Base-by-base conservation (phyloP, 2,888 invertebrate species). In the Argyra leucocephala region DNA sequence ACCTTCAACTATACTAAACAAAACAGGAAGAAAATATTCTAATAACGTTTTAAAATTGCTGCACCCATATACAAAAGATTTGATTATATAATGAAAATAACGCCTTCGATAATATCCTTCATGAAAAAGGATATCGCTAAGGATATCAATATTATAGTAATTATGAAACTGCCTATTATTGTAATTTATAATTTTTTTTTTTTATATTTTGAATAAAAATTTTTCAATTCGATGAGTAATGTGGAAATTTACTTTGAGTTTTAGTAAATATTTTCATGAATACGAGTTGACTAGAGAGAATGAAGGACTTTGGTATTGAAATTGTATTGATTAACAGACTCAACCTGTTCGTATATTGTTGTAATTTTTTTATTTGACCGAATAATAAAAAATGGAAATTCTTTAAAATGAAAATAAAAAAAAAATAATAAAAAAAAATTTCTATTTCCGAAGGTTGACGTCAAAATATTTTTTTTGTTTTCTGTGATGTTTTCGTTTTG, bases 401-500 rank as follows among this genome's bases (percentile, higher is more conserved):
- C n/a, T n/a, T n/a, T n/a, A n/a, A n/a, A n/a, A n/a, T n/a, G n/a
- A n/a, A n/a, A n/a, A n/a, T n/a, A n/a, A n/a, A n/a, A 31, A 31
- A 26, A 26, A 37, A 48, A 48, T 48, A 48, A 37, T 5, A 15
- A 15, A 12, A 15, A 15, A 12, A 15, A 48, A 48, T 18, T 48
- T 48, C 48, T 48, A 48, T 48, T 48, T 48, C 48, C 48, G 48
- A 48, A 48, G 15, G 48, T 18, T 48, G 48, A 48, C 48, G 48
- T 48, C 48, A 48, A 48, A 48, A 48, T 15, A 6, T 15, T 48
- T 15, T 48, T 48, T n/a, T 48, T 18, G 1, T 48, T 37, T 48
- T 48, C 15, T 15, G 2, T 48, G 5, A 31, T 5, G 5, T 31
- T 31, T 18, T 18, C 18, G 12, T 37, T 37, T 37, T 37, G 37